Conservation (phyloP, 1,140 invertebrate species). For the Drosophila biarmipes region DNA sequence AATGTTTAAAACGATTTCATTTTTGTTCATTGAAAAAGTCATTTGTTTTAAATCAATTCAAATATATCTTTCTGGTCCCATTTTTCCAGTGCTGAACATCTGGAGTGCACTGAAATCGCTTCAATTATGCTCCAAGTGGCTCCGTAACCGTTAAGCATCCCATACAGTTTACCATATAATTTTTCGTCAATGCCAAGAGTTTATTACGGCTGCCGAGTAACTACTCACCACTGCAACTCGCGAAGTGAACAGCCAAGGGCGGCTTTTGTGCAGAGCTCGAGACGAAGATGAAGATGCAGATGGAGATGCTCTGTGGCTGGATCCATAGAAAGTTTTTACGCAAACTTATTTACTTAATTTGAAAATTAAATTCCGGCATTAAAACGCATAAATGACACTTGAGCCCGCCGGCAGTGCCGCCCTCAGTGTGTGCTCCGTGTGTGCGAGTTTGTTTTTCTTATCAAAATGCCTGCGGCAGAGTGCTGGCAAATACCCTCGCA, state of each 20-base stretch:
- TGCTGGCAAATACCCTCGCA: constrained; percentile 67
- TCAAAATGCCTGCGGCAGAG: constrained; percentile 80
- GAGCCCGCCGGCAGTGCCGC: constrained; percentile 33
- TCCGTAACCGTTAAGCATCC: constrained; percentile 18
- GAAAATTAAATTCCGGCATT: constrained; percentile 81
- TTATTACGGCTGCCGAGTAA: constrained; percentile 28
- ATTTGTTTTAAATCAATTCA: background rate
- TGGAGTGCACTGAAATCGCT: constrained; percentile 9
- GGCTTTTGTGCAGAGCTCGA: constrained; percentile 9
- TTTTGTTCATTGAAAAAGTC: accelerated
- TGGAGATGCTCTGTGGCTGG: constrained; percentile 5
- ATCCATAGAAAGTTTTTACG: constrained; percentile 54
- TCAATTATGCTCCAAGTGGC: constrained; percentile 26
- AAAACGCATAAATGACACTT: constrained; percentile 83
- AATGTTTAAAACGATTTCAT: too few species aligned
- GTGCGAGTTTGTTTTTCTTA: constrained; percentile 77
- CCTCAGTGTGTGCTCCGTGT: constrained; percentile 14
- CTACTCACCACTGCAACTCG: constrained; percentile 5
- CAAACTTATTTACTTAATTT: constrained; percentile 79
- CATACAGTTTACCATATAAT: constrained; percentile 30
- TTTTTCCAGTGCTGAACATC: background rate
- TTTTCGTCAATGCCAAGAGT: constrained; percentile 51
- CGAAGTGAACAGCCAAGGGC: constrained; percentile 34
- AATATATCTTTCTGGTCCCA: background rate
- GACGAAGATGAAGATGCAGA: constrained; percentile 7